These are phyloP conservation scores for Antrozous pallidus DNA, from an alignment of 2,797 vertebrate species.

Conservation along the genomic window DNA sequence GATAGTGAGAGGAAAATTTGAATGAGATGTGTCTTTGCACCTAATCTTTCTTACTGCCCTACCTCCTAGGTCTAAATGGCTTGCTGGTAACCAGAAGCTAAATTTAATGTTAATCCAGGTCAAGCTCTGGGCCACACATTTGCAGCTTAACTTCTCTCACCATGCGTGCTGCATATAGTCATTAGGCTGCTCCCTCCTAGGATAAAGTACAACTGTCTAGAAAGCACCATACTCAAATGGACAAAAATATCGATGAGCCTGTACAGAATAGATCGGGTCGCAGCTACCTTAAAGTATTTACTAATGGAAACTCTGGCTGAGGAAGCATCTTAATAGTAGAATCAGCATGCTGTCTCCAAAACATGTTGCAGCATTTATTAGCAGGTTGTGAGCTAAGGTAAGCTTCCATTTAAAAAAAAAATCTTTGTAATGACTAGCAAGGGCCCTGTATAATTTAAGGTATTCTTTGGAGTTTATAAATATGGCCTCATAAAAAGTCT, in stretches of 20 bases:
- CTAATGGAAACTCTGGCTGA: constrained; percentile 70
- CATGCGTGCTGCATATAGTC: too few relatives aligned
- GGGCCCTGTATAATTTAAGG: constrained; percentile 84
- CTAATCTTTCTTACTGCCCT: neutral
- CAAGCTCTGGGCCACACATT: neutral
- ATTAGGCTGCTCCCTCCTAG: neutral
- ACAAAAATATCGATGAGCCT: neutral
- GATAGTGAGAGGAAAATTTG: neutral
- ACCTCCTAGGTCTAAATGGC: neutral
- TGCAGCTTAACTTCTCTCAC: neutral
- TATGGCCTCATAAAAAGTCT: constrained; percentile 81
- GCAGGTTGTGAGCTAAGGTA: constrained; percentile 69
- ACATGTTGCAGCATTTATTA: constrained; percentile 75
- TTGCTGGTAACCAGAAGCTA: neutral
- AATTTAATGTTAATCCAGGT: neutral
- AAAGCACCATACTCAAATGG: neutral
- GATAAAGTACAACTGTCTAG: neutral
- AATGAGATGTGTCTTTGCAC: neutral
- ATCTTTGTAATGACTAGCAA: constrained; percentile 79
- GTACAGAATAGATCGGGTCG: neutral
- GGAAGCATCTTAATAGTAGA: constrained; percentile 46
- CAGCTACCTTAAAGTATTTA: constrained; percentile 47
- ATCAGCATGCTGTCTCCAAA: constrained; percentile 54
- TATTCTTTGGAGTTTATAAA: constrained; percentile 88
- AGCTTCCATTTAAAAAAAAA: constrained; percentile 66